A percentile compares a stretch with the other conserved stretches of the same genome.
Conservation (phyloP, 2,888 invertebrate species). For the Chromoteleia sp. region DNA sequence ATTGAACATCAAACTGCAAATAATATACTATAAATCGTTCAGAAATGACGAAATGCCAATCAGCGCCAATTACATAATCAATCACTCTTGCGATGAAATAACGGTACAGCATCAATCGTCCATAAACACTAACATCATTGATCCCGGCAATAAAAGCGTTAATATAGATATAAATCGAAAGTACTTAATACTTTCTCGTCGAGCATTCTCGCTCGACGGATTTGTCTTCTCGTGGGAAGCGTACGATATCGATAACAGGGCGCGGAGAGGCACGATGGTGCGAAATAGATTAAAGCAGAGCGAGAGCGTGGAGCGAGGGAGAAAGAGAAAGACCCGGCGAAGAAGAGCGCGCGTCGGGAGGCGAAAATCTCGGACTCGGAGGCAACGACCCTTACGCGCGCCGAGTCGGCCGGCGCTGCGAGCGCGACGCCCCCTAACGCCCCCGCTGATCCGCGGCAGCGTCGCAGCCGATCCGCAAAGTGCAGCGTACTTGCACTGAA, state of each 20-base stretch:
- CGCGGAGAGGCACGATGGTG: not conserved
- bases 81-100: not conserved
- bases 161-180: constrained; percentile 12
- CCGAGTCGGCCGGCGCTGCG: constrained; percentile 24
- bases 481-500: constrained; percentile 81
- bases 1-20: too few relatives aligned
- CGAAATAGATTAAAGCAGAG: not conserved
- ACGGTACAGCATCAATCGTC: not conserved
- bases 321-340: not conserved
- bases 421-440: constrained; percentile 71
- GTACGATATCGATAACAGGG: constrained; percentile 6
- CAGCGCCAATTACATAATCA: not conserved
- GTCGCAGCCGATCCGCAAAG: constrained; percentile 71
- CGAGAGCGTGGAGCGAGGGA: too few relatives aligned
- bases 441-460: constrained; percentile 47
- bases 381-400: constrained; percentile 80
- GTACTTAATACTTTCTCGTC: constrained; percentile 18
- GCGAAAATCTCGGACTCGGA: constrained; percentile 76
- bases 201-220: not conserved
- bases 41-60: too few relatives aligned
- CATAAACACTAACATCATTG: constrained; percentile 1
- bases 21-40: too few relatives aligned
- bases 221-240: constrained; percentile 2
- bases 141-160: constrained; percentile 2
- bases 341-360: constrained; percentile 25